Conservation (phyloP, 1,140 invertebrate genomes). For the Drosophila ficusphila region DNA sequence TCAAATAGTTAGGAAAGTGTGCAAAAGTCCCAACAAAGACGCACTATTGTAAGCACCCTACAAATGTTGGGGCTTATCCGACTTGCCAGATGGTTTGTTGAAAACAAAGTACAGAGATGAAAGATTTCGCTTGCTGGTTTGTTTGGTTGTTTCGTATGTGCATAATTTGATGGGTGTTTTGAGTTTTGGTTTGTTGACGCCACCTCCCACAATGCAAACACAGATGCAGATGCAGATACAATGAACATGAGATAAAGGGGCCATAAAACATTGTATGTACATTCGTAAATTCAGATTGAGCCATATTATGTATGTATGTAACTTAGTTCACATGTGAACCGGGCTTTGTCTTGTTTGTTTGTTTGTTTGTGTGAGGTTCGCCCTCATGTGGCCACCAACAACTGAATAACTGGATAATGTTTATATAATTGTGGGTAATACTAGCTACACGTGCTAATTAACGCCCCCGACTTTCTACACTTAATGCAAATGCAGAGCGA, state of each 20-base stretch:
- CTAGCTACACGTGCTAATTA: slow-evolving; percentile 52
- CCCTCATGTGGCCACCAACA: slow-evolving; percentile 19
- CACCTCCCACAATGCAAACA: slow-evolving; percentile 24
- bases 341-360: slow-evolving; percentile 38
- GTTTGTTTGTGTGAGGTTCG: slow-evolving; percentile 16
- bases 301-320: slow-evolving; percentile 2
- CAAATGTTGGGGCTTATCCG: neutral
- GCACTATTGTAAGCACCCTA: slow-evolving; percentile 59
- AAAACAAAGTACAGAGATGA: neutral
- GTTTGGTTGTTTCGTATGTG: slow-evolving; percentile 43
- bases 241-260: slow-evolving; percentile 38
- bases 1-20: slow-evolving; percentile 3
- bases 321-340: slow-evolving; percentile 26
- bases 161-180: slow-evolving; percentile 60
- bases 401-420: slow-evolving; percentile 62
- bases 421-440: slow-evolving; percentile 71
- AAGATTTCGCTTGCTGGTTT: neutral
- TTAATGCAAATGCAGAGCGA: slow-evolving; percentile 10
- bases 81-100: neutral
- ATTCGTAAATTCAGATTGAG: slow-evolving; percentile 60
- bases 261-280: slow-evolving; percentile 48
- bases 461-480: slow-evolving; percentile 44
- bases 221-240: slow-evolving; percentile 45
- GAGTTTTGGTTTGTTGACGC: slow-evolving; percentile 30
- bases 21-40: slow-evolving; percentile 51